A percentile compares a stretch with the other conserved stretches of the same genome.
Conservation (phyloP, 1,140 invertebrate species). For the Rhopalosiphum maidis region DNA sequence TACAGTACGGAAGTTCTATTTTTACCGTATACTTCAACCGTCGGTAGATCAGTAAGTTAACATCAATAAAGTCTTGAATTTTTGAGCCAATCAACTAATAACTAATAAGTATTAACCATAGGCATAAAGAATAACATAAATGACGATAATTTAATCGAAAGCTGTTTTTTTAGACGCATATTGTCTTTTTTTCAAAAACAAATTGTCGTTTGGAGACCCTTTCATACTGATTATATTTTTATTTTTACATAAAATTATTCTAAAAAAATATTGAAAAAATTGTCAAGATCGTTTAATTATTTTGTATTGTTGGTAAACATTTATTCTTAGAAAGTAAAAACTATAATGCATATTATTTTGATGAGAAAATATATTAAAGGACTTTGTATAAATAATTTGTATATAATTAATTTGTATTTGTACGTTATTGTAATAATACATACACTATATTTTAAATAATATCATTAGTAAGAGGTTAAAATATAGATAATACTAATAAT, state of each 20-base stretch:
- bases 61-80: background rate
- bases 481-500: background rate
- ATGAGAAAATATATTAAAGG: too few species aligned
- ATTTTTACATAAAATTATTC: background rate
- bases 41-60: background rate
- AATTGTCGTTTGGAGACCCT: too few species aligned
- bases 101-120: background rate
- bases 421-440: background rate
- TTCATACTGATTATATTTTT: too few species aligned
- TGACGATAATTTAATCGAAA: too few species aligned
- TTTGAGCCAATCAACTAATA: background rate
- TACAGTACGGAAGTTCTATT: background rate
- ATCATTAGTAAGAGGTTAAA: background rate
- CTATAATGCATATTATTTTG: too few species aligned
- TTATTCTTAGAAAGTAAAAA: too few species aligned
- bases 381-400: too few species aligned
- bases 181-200: too few species aligned
- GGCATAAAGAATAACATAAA: too few species aligned
- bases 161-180: too few species aligned
- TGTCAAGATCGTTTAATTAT: background rate
- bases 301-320: too few species aligned
- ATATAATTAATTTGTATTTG: too few species aligned
- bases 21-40: background rate
- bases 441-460: background rate
- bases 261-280: background rate